phyloP scores from a whole-genome alignment of 2,113 vertebrate genomes.

The Paratilapia polleni region DNA sequence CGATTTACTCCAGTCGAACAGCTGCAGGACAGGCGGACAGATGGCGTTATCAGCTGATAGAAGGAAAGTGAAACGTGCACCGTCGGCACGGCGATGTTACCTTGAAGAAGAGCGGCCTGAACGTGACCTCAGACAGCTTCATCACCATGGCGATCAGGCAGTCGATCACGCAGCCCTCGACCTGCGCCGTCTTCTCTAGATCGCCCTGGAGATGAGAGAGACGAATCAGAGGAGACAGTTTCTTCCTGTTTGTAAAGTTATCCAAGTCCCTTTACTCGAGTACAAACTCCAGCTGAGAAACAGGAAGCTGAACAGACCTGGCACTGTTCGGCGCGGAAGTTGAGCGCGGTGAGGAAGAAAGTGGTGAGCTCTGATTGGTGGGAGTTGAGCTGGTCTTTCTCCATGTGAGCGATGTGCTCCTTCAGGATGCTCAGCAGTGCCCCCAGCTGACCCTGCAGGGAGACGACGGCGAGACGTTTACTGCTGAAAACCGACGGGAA shows the following conservation, averaged over 20 bases:
- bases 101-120: constrained; percentile 97
- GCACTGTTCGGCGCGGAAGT: constrained; percentile 86
- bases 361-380: constrained; percentile 91
- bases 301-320: constrained; percentile 76
- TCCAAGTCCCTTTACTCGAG: not conserved
- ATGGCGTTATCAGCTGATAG: not conserved
- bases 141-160: constrained; percentile 92
- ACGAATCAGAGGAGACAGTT: not conserved
- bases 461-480: not conserved
- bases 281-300: not conserved
- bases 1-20: constrained; percentile 93
- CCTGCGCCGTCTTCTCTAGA: constrained; percentile 82
- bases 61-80: not conserved
- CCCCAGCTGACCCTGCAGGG: constrained; percentile 80
- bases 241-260: not conserved
- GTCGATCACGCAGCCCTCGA: constrained; percentile 86
- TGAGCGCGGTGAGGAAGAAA: constrained; percentile 90
- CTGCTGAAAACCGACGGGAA: not conserved
- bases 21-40: constrained; percentile 72
- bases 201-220: constrained; percentile 77
- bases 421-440: constrained; percentile 90
- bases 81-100: constrained; percentile 61
- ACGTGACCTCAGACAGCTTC: constrained; percentile 95
- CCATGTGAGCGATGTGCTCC: constrained; percentile 88
- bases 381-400: constrained; percentile 84